These are phyloP conservation scores for Creontiades dilutus DNA, from an alignment of 2,888 invertebrate species.

Conservation along the genomic window DNA sequence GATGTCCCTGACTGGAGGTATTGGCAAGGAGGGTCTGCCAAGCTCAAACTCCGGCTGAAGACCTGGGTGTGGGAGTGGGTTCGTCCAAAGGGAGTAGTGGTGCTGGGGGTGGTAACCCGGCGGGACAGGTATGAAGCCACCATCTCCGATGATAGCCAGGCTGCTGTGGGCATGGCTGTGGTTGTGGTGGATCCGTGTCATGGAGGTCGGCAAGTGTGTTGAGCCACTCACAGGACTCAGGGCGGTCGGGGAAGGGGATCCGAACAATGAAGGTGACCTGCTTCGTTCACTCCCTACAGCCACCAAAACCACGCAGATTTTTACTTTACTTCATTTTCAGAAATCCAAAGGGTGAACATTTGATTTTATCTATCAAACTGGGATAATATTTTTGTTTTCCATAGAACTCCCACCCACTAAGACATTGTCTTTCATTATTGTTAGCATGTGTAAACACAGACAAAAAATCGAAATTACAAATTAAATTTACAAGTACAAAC, in stretches of 20 bases:
- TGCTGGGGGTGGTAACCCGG: neutral
- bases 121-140: neutral
- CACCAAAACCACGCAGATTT: neutral
- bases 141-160: neutral
- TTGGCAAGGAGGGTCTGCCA: neutral
- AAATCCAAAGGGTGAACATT: no score
- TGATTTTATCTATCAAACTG: no score
- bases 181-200: neutral
- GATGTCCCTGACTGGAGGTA: neutral
- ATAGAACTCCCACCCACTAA: no score
- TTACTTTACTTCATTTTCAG: no score
- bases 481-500: no score
- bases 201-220: neutral
- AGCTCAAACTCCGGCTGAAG: neutral
- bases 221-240: neutral
- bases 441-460: no score
- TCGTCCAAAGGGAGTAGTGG: neutral
- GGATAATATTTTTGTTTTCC: no score
- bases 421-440: no score
- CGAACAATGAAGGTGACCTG: neutral
- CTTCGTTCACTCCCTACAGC: neutral
- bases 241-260: neutral
- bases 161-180: neutral
- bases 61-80: neutral
- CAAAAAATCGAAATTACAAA: no score